Evolutionary conservation across 2,888 invertebrate species (phyloP), one percentile per base, ranked within the genome.

Genomic region (Brenthis hecate): DNA sequence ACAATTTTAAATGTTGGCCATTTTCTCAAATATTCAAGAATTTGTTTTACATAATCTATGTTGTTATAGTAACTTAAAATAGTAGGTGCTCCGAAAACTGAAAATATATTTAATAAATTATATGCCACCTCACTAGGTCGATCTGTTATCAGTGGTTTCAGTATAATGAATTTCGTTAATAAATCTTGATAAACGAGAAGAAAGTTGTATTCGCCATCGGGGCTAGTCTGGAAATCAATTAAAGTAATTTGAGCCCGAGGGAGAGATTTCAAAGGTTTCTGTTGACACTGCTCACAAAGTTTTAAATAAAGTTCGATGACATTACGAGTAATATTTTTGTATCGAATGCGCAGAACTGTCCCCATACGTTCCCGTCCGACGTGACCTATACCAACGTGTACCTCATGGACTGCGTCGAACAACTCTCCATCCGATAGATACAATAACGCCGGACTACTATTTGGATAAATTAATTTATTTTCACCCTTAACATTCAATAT

Each of bases 101-200:
- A 53, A 36, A 53, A 62, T 62, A 62, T 54, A 62, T 62, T 54
- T 1, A 62, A 62, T 14, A 62, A 62, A 62, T 54, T 62, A 19
- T 19, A 54, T 14, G 51, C 54, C 14, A 62, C 36, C 11, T 62
- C 62, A 54, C 16, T 54, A 4, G 14, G 14, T 1, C 14, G 13
- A 23, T 62, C 43, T 13, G 53, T 62, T 62, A 43, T 54, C 14
- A 62, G 54, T 36, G 62, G 51, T 54, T 14, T 53, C 13, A 62
- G 14, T 13, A 62, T 43, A 43, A 43, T 54, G 19, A 62, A 62
- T 62, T 62, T 62, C 23, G 62, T 62, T 53, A 54, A 43, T 14
- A 6, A 19, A 54, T 62, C 54, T 14, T 62, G 62, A 43, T 53
- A 53, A 54, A 62, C 19, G 6, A 62, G 54, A 11, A 62, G 36